Evolutionary conservation across 2,888 invertebrate species (phyloP), one percentile per base, ranked within the genome.

Genomic region (Sphinx pinastri): DNA sequence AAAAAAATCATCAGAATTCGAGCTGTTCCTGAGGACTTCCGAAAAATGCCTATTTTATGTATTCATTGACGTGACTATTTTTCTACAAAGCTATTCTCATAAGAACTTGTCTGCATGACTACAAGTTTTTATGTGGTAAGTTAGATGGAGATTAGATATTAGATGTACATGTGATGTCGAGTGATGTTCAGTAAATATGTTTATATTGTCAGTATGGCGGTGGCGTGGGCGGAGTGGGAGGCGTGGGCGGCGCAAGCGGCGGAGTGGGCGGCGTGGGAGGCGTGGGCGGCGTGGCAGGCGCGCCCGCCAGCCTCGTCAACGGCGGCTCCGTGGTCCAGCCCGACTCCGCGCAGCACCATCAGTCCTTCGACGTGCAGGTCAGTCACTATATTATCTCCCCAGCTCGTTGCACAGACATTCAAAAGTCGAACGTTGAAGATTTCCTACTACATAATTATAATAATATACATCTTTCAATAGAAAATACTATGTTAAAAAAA

Each of bases 311-410:
- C 68, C 90, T 94, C 75, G 93, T 94, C 79, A 94, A 94, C 86
- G 94, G 94, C 70, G 92, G 91, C 87, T 83, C 87, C 73, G 91
- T 90, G 67, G 92, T 88, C 91, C 94, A 92, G 88, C 82, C 87
- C 10, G 92, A 92, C 85, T 82, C 91, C 82, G 76, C 94, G 87
- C 94, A 95, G 84, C 96, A 96, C 82, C 96, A 96, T 81, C 96
- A 96, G 85, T 96, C 96, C 84, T 97, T 96, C 89, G 97, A 97
- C 90, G 96, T 97, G 84, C 97, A 97, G 97, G 97, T 97, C 81
- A 89, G 95, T 91, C 55, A 25, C 38, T 55, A 31, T n/a, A 63
- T 11, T 10, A 60, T 25, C 25, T 25, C 25, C 13, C 19, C 38
- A 13, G 38, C 10, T 45, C 2, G 7, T 38, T 2, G 4, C 11